A percentile compares a stretch with the other conserved stretches of the same genome.
Evolutionary conservation across 2,888 invertebrate genomes (phyloP).

Genomic region (Drosophila paracracens): DNA sequence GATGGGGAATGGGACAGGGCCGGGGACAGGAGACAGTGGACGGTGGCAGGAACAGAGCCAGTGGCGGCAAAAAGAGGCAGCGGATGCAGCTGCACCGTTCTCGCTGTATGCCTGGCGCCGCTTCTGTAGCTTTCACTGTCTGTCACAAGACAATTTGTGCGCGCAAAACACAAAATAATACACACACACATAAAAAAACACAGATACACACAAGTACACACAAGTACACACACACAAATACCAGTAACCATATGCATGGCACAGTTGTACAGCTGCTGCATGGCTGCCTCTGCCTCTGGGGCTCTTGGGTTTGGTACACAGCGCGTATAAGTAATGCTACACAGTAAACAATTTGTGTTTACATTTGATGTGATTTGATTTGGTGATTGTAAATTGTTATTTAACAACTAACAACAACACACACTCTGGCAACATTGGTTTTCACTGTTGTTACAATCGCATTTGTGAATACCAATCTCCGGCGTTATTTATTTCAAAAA

Average conservation of each 20-base stretch:
- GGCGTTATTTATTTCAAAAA: neutral
- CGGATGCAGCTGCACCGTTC: slow-evolving; percentile 46
- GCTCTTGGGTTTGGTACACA: slow-evolving; percentile 52
- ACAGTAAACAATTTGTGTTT: slow-evolving; percentile 8
- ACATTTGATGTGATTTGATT: slow-evolving; percentile 1
- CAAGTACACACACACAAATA: slow-evolving; percentile 20
- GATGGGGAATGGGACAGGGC: neutral
- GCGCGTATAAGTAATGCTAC: slow-evolving; percentile 74
- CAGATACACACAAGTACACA: slow-evolving; percentile 3
- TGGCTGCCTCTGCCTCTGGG: slow-evolving; percentile 59
- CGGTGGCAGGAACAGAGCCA: neutral
- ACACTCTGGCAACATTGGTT: neutral
- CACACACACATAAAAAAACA: slow-evolving; percentile 46
- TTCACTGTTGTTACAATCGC: neutral
- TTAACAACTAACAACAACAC: neutral
- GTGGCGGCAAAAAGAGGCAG: neutral
- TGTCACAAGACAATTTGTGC: slow-evolving; percentile 81
- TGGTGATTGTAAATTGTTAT: neutral
- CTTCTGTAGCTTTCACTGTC: slow-evolving; percentile 77
- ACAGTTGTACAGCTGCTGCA: slow-evolving; percentile 74
- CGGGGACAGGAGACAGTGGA: neutral
- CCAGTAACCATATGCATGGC: slow-evolving; percentile 75
- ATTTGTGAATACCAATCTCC: neutral
- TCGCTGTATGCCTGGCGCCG: slow-evolving; percentile 64
- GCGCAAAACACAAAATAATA: slow-evolving; percentile 81